Evolutionary conservation across 2,797 vertebrate species (phyloP).

Genomic region (Cirrhinus mrigala): DNA sequence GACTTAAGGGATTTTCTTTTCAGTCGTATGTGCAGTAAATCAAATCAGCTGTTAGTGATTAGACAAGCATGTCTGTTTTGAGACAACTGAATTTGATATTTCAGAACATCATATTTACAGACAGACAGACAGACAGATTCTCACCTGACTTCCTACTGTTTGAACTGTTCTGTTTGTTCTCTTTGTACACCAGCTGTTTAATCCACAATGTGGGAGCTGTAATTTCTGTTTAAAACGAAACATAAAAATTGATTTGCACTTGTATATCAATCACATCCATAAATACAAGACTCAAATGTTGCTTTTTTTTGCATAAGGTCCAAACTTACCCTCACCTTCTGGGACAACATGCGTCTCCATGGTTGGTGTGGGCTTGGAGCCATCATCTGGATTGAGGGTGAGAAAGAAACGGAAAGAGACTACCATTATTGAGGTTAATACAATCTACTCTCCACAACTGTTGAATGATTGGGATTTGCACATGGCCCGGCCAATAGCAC

Average conservation of each 20-base stretch:
- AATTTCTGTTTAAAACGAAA: constrained; percentile 84
- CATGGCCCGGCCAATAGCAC: constrained; percentile 91
- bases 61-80: background rate
- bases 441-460: constrained; percentile 99
- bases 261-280: background rate
- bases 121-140: constrained; percentile 19
- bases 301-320: background rate
- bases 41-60: background rate
- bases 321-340: constrained; percentile 92
- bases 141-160: constrained; percentile 90
- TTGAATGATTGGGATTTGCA: constrained; percentile 99
- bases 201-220: constrained; percentile 97
- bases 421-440: constrained; percentile 99
- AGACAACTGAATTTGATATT: background rate
- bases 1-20: background rate
- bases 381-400: constrained; percentile 99
- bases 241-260: background rate
- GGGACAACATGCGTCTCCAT: constrained; percentile 91
- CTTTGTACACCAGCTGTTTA: constrained; percentile 92
- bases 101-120: background rate
- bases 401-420: constrained; percentile 99
- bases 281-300: background rate
- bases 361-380: constrained; percentile 95
- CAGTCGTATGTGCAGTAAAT: background rate
- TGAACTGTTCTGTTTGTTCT: constrained; percentile 91